Percentiles rank a stretch among this genome's conserved stretches.
Conservation (phyloP, 2,888 invertebrate species). For the Drosophila pseudotakahashii region DNA sequence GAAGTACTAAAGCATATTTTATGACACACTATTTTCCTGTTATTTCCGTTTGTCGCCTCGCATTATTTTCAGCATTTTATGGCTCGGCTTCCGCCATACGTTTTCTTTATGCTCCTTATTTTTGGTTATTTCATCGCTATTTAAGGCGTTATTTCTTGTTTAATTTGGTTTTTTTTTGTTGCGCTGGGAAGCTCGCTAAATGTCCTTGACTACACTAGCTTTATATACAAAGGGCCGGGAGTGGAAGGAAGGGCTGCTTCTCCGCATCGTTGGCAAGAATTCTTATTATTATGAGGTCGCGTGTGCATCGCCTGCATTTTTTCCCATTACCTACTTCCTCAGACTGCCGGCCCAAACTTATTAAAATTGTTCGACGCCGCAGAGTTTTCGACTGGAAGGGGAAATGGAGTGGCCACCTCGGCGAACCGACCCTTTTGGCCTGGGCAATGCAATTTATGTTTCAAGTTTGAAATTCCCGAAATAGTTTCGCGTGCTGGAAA, state of each 20-base stretch:
- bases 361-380: slow-evolving; percentile 56
- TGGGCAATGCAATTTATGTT: slow-evolving; percentile 57
- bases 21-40: slow-evolving; percentile 71
- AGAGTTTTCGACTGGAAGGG: slow-evolving; percentile 13
- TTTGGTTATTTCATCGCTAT: slow-evolving; percentile 33
- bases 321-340: slow-evolving; percentile 57
- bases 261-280: slow-evolving; percentile 40
- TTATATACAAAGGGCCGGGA: background rate
- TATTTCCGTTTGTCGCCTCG: slow-evolving; percentile 70
- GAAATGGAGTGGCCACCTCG: slow-evolving; percentile 5
- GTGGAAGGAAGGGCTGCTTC: background rate
- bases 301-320: slow-evolving; percentile 64
- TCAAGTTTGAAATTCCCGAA: slow-evolving; percentile 61
- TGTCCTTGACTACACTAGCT: slow-evolving; percentile 61
- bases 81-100: slow-evolving; percentile 37
- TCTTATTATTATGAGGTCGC: slow-evolving; percentile 64
- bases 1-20: slow-evolving; percentile 57
- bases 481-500: slow-evolving; percentile 74
- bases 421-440: slow-evolving; percentile 4
- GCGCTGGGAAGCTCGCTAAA: slow-evolving; percentile 19
- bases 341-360: slow-evolving; percentile 51
- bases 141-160: slow-evolving; percentile 43
- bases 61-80: slow-evolving; percentile 37
- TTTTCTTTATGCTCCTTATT: slow-evolving; percentile 7
- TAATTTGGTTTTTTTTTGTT: slow-evolving; percentile 8